Evolutionary conservation across 2,797 vertebrate species (phyloP), one percentile per base, ranked within the genome.

Genomic region (Artibeus jamaicensis): DNA sequence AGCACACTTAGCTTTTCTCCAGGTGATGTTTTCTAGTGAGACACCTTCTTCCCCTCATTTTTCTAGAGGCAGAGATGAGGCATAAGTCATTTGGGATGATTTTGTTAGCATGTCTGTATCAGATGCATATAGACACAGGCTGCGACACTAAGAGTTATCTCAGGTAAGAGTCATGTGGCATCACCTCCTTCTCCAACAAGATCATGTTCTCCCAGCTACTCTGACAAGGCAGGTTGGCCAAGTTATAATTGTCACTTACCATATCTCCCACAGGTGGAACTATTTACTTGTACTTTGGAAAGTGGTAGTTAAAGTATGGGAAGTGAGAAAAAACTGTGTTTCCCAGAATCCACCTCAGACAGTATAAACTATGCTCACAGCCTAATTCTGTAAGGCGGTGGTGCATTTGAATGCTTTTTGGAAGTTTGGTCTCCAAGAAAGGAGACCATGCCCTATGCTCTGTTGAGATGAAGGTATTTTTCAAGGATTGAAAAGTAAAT

Each of bases 251-350:
- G 73, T 93, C 22, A 53, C 34, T 93, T 82, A 70, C 92, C 19
- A 73, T 8, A 53, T 37, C 37, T 79, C 48, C 77, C 53, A 82
- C 50, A 24, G 1, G 14, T 0, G 2, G 85, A 46, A 65, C 7
- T 70, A 86, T 70, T 91, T 84, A 37, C 5, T 90, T 84, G 21
- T 88, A 9, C 68, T 93, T 91, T 82, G 62, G 81, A 65, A 92
- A 78, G 53, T 68, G 37, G 42, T 48, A 67, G 50, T 15, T 65
- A 79, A 92, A 92, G 74, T 0, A 0, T 24, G 14, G 16, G 5
- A n/a, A 82, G 29, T 62, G 14, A 92, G 48, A 19, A 82, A 79
- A 6, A 92, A 50, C 21, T 62, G 3, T 48, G 65, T 91, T 76
- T 92, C 48, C 24, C 11, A 85, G 59, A 3, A 73, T 77, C 8